Percentiles rank a stretch among this genome's conserved stretches.
Conservation (phyloP, 2,797 vertebrate genomes). For the Paguma larvata region DNA sequence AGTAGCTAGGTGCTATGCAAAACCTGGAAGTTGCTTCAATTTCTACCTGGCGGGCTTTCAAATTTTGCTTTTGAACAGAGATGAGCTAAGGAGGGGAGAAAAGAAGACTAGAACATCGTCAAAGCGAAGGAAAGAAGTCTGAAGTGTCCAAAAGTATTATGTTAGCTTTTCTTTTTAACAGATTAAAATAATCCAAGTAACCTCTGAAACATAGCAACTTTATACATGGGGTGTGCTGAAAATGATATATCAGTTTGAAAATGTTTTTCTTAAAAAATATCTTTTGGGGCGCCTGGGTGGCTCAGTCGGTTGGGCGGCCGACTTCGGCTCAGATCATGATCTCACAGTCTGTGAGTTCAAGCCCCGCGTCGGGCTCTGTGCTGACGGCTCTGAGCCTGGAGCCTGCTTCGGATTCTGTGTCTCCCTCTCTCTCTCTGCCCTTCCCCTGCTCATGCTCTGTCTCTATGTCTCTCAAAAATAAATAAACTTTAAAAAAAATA, state of each 20-base stretch:
- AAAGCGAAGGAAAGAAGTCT: conserved; percentile 46
- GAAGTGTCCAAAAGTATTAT: conserved; percentile 38
- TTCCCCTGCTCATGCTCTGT: too few relatives aligned
- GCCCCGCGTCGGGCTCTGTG: too few relatives aligned
- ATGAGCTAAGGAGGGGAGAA: background rate
- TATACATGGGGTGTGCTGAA: background rate
- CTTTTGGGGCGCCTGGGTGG: too few relatives aligned
- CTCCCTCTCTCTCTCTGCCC: too few relatives aligned
- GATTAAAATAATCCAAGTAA: conserved; percentile 58
- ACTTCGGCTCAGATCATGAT: background rate
- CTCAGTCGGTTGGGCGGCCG: too few relatives aligned
- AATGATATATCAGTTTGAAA: conserved; percentile 25
- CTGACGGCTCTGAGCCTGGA: too few relatives aligned
- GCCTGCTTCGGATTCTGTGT: too few relatives aligned
- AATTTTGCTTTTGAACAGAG: conserved; percentile 68
- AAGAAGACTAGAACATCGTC: conserved; percentile 1
- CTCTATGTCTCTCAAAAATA: too few relatives aligned
- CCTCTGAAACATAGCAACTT: background rate
- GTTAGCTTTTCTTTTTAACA: background rate
- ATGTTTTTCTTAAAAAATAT: conserved; percentile 12
- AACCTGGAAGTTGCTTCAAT: conserved; percentile 50
- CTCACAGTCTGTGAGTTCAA: too few relatives aligned
- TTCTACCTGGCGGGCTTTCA: conserved; percentile 51
- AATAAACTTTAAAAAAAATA: too few relatives aligned
- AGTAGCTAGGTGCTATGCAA: background rate